These are phyloP conservation scores for Harpegnathos saltator DNA, from an alignment of 1,140 invertebrate genomes.

Conservation along the genomic window DNA sequence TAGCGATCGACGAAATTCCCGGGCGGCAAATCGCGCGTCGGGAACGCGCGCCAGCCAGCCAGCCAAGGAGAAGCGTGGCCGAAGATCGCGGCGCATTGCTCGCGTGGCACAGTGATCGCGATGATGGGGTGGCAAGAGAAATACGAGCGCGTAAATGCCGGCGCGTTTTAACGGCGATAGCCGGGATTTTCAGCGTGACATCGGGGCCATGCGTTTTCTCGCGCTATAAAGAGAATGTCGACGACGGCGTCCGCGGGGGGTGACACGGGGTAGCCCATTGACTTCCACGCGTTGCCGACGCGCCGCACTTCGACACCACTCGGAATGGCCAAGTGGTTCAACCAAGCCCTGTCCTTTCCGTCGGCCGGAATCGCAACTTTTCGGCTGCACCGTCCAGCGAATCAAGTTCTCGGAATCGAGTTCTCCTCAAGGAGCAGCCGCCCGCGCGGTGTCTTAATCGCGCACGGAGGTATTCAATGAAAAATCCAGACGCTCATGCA, in stretches of 20 bases:
- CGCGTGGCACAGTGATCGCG: conserved; percentile 52
- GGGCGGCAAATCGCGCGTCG: conserved; percentile 22
- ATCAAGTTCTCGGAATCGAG: too few relatives aligned
- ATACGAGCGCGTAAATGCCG: conserved; percentile 67
- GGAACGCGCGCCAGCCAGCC: neutral
- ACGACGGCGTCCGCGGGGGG: conserved; percentile 34
- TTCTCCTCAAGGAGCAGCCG: too few relatives aligned
- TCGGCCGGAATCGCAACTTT: neutral
- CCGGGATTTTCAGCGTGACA: conserved; percentile 61
- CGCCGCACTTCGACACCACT: conserved; percentile 29
- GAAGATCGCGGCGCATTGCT: conserved; percentile 63
- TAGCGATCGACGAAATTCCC: conserved; percentile 45
- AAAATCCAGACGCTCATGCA: too few relatives aligned
- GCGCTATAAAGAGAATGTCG: conserved; percentile 53
- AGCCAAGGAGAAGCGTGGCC: conserved; percentile 31
- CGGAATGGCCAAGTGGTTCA: neutral
- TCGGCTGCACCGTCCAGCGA: neutral
- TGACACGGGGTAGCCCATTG: conserved; percentile 34
- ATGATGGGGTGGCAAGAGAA: conserved; percentile 64
- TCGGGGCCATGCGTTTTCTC: conserved; percentile 60
- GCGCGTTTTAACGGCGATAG: conserved; percentile 60
- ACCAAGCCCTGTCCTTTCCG: neutral
- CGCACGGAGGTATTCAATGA: too few relatives aligned
- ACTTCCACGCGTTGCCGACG: conserved; percentile 42
- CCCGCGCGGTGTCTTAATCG: too few relatives aligned